These are phyloP conservation scores for Drosophila mayaguana DNA, from an alignment of 2,888 invertebrate genomes.

Conservation along the genomic window DNA sequence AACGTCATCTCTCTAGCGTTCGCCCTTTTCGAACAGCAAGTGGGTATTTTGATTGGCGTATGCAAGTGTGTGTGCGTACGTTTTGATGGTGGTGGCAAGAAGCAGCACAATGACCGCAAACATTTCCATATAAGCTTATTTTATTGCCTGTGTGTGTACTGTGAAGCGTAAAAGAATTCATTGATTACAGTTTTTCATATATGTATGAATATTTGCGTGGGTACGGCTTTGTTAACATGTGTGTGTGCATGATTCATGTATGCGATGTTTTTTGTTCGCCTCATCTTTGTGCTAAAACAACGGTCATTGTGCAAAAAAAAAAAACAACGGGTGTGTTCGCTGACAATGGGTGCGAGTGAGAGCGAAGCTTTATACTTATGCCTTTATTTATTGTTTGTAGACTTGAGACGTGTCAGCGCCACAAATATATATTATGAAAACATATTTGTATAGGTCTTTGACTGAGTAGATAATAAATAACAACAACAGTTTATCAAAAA, in stretches of 20 bases:
- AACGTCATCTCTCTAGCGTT: slow-evolving; percentile 53
- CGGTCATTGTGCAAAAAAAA: slow-evolving; percentile 51
- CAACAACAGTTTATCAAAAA: slow-evolving; percentile 51
- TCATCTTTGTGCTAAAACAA: slow-evolving; percentile 65
- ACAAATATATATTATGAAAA: slow-evolving; percentile 34
- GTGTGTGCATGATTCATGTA: slow-evolving; percentile 62
- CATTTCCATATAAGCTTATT: slow-evolving; percentile 74
- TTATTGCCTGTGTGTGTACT: slow-evolving; percentile 36
- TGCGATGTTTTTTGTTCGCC: slow-evolving; percentile 23
- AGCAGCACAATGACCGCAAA: slow-evolving; percentile 71
- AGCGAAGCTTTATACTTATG: slow-evolving; percentile 16
- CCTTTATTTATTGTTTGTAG: slow-evolving; percentile 41
- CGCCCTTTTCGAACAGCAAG: slow-evolving; percentile 54
- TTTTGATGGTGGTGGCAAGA: slow-evolving; percentile 71
- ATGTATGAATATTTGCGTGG: slow-evolving; percentile 24
- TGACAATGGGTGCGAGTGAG: slow-evolving; percentile 17
- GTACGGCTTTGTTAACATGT: slow-evolving; percentile 16
- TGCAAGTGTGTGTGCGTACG: slow-evolving; percentile 35
- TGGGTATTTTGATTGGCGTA: slow-evolving; percentile 68
- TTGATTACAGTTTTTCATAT: slow-evolving; percentile 62
- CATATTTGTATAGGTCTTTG: slow-evolving; percentile 2
- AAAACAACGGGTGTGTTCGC: slow-evolving; percentile 19
- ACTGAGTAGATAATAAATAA: slow-evolving; percentile 33
- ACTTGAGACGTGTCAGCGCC: slow-evolving; percentile 36
- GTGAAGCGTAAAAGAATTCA: slow-evolving; percentile 60